Evolutionary conservation across 2,797 vertebrate genomes (phyloP), one percentile per base, ranked within the genome.

Genomic region (Chloroceryle inda): DNA sequence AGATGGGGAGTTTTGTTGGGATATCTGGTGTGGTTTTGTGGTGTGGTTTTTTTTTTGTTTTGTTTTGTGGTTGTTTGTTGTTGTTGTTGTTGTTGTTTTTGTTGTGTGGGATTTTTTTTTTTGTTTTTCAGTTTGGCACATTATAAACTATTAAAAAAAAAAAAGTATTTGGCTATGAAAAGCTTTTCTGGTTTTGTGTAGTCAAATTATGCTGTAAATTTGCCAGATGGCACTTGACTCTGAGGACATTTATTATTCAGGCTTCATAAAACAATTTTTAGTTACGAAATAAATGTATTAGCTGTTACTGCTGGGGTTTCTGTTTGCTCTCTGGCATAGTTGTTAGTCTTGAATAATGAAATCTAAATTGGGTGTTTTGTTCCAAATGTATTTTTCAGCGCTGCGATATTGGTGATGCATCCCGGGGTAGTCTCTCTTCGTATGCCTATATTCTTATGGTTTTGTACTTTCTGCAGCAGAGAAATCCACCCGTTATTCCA

Each of bases 401-500:
- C 97, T 99, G 99, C 59, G 99, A 99, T 97, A 99, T 99, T 37
- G 99, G 99, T 6, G 99, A 99, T 52, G 99, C 99, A 21, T 99
- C 99, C 92, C 98, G 99, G 95, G 99, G 99, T 93, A 99, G 99
- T 91, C 98, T 99, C 35, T 99, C 99, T 7, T 99, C 99, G 1
- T 99, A 99, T 40, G 99, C 99, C 29, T 99, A 99, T 97, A 99
- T 99, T 95, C 99, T 99, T 88, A 99, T 99, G 99, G 99, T 99
- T 97, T 98, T 99, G 84, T 99, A 99, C 98, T 99, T 99, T 93
- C 98, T 99, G 62, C 99, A 99, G 98, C 99, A 99, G 98, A 98
- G 99, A 95, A 98, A 99, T 88, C 99, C 99, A 24, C 99, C 99
- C 1, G 99, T 99, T 94, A 99, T 99, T 72, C 99, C 99, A 24